Evolutionary conservation across 2,888 invertebrate genomes (phyloP), one percentile per base, ranked within the genome.

Genomic region (Bellardia pandia): DNA sequence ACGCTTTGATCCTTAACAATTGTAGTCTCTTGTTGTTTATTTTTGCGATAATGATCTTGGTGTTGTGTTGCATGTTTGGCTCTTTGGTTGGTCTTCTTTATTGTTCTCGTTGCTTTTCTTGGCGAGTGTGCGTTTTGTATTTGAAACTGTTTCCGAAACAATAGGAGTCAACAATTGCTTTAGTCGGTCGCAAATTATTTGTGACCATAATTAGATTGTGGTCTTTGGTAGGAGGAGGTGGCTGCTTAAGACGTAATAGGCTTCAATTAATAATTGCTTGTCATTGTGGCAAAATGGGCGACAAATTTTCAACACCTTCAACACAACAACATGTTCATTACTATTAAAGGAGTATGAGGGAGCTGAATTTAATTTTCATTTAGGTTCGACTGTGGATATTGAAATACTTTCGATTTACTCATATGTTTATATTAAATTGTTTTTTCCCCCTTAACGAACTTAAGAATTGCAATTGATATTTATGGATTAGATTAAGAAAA

Each of bases 31-130:
- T 72, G 42, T 30, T 64, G 58, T 40, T 71, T 62, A 16, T 23
- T 60, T 53, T 71, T 80, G 88, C 89, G 90, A 91, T 91, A 92
- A 90, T 89, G 90, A 91, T 91, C 92, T 91, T 53, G 76, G 83
- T 83, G 64, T 83, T 83, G 75, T 75, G 16, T 85, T 85, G 72
- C 86, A 79, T 83, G 78, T 66, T 48, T 72, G 81, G 51, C 51
- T 62, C 53, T 77, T 71, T 48, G 4, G 58, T 23, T 77, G 75
- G 69, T 33, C 58, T 80, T 75, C 30, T 84, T 85, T 81, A 91
- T 92, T 91, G 91, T 92, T 90, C 45, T 90, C 83, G 83, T 79
- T 85, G 16, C 16, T 33, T 69, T 60, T 23, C 64, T 51, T 83
- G 30, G 5, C 56, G 30, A 58, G 56, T 23, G 71, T 76, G 40